phyloP scores from a whole-genome alignment of 2,113 vertebrate genomes.

The Ammodytes marinus region DNA sequence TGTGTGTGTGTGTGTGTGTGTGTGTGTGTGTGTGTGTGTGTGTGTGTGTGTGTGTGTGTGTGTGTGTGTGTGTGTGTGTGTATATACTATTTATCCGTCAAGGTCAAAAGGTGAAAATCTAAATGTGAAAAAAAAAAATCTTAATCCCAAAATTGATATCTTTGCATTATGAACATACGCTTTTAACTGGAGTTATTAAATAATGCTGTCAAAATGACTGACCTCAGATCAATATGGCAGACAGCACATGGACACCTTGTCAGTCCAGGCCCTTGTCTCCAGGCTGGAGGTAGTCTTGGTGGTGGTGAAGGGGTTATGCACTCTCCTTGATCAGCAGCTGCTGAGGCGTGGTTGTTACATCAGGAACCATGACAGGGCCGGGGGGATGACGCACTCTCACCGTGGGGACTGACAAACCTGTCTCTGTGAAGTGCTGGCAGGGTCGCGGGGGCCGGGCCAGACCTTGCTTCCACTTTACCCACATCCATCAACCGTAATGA shows the following conservation, averaged over 20 bases:
- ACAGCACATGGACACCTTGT: constrained; percentile 17
- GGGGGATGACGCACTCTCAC: constrained; percentile 46
- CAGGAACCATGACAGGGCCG: constrained; percentile 18
- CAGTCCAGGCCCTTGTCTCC: constrained; percentile 24
- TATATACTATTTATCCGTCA: too few relatives aligned
- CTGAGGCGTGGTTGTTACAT: constrained; percentile 56
- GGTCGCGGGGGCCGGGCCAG: constrained; percentile 14
- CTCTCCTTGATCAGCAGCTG: constrained; percentile 45
- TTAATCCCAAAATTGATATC: not conserved
- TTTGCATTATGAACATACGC: not conserved
- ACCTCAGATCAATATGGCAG: constrained; percentile 20
- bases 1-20: too few relatives aligned
- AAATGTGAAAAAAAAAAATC: not conserved
- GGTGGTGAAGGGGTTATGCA: not conserved
- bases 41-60: too few relatives aligned
- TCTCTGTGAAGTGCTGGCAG: constrained; percentile 28
- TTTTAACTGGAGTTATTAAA: not conserved
- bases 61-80: too few relatives aligned
- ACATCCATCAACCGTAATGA: constrained; percentile 62
- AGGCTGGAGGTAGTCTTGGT: not conserved
- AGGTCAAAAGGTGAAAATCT: too few relatives aligned
- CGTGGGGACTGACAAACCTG: constrained; percentile 30
- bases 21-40: too few relatives aligned
- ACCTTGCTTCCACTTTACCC: constrained; percentile 32
- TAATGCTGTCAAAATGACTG: not conserved